phyloP scores from a whole-genome alignment of 2,888 invertebrate species.

The Apamea sordens region DNA sequence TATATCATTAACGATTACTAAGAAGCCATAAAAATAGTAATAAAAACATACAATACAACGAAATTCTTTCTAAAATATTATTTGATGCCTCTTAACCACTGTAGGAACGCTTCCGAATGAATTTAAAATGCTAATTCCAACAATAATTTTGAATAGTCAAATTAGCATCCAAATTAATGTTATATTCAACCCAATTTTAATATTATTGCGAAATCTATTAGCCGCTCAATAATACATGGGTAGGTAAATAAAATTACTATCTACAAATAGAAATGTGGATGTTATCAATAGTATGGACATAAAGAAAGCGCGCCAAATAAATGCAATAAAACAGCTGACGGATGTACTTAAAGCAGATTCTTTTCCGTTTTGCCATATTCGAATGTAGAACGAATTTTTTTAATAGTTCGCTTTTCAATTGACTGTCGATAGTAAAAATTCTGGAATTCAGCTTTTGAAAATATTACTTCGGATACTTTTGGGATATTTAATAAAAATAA shows the following conservation, averaged over 20 bases:
- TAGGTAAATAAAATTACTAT: neutral
- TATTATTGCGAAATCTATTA: constrained; percentile 16
- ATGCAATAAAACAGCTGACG: constrained; percentile 21
- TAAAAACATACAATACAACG: constrained; percentile 23
- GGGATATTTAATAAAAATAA: neutral
- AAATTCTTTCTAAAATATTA: constrained; percentile 29
- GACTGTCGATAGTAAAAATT: constrained; percentile 5
- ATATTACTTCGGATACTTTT: constrained; percentile 6
- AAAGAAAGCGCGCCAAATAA: constrained; percentile 8
- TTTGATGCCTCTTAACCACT: neutral
- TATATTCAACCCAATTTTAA: constrained; percentile 8
- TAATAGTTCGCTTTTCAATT: constrained; percentile 25
- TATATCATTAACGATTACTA: constrained; percentile 25
- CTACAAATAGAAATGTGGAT: neutral
- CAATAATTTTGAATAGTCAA: constrained; percentile 33
- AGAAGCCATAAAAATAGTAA: constrained; percentile 33
- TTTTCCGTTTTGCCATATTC: constrained; percentile 25
- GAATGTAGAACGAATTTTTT: constrained; percentile 22
- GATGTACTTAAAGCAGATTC: neutral
- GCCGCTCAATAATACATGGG: neutral
- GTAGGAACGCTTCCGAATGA: constrained; percentile 11
- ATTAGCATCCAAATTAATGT: constrained; percentile 38
- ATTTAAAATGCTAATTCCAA: constrained; percentile 43
- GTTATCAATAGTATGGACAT: neutral
- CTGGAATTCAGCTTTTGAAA: constrained; percentile 7